A percentile compares a stretch with the other conserved stretches of the same genome.
Conservation (phyloP, 2,888 invertebrate species). For the Druceiella hillmani region DNA sequence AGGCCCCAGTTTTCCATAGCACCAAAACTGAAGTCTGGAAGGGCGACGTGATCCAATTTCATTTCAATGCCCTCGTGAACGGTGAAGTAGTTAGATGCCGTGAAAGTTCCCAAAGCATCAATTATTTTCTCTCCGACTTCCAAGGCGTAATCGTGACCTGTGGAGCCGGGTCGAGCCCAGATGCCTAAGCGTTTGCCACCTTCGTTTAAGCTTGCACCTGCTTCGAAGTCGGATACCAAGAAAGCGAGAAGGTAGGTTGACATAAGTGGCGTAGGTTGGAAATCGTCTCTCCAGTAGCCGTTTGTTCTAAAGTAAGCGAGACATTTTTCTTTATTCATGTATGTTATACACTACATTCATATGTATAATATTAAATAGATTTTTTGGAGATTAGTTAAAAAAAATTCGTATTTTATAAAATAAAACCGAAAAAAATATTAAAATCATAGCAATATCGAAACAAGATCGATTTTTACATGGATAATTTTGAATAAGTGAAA, state of each 20-base stretch:
- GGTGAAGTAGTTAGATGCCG: slow-evolving; percentile 51
- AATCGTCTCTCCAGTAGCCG: slow-evolving; percentile 61
- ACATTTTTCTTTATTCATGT: too few relatives aligned
- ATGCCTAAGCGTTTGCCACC: slow-evolving; percentile 50
- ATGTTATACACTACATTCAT: too few relatives aligned
- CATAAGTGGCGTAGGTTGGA: slow-evolving; percentile 60
- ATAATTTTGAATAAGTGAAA: too few relatives aligned
- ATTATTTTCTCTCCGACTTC: slow-evolving; percentile 54
- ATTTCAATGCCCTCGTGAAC: too few relatives aligned
- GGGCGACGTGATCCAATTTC: slow-evolving; percentile 77
- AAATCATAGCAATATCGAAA: too few relatives aligned
- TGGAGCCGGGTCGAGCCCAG: slow-evolving; percentile 64
- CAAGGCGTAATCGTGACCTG: slow-evolving; percentile 59
- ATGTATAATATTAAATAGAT: too few relatives aligned
- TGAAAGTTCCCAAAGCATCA: slow-evolving; percentile 47
- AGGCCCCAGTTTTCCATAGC: not conserved
- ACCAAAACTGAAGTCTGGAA: slow-evolving; percentile 66
- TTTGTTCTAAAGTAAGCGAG: too few relatives aligned
- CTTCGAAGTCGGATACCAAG: slow-evolving; percentile 67
- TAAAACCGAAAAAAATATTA: too few relatives aligned
- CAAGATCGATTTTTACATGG: too few relatives aligned
- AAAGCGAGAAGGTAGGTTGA: slow-evolving; percentile 83
- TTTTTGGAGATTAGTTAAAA: too few relatives aligned
- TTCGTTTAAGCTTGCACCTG: slow-evolving; percentile 28
- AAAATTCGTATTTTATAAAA: too few relatives aligned